These are phyloP conservation scores for Nyctibius grandis DNA, from an alignment of 2,797 vertebrate genomes.

Conservation along the genomic window DNA sequence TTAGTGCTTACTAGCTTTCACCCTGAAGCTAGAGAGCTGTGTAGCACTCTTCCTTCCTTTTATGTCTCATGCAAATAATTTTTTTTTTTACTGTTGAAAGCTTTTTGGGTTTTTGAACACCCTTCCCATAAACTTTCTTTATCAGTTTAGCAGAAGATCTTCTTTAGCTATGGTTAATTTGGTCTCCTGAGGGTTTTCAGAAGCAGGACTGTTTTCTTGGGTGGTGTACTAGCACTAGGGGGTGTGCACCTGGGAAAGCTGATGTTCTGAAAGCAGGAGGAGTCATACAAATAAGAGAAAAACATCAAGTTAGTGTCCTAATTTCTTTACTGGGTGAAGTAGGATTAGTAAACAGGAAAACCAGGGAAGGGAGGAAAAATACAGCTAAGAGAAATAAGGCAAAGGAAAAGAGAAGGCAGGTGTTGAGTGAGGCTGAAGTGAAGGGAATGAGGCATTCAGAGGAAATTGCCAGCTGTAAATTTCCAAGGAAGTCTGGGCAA, in stretches of 20 bases:
- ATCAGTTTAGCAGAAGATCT: neutral
- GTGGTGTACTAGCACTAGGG: neutral
- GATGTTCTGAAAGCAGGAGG: neutral
- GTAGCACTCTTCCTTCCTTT: neutral
- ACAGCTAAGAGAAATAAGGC: neutral
- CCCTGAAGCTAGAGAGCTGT: neutral
- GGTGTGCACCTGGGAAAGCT: neutral
- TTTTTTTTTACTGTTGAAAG: neutral
- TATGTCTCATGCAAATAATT: neutral
- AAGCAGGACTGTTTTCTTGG: neutral
- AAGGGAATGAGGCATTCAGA: neutral
- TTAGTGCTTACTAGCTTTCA: neutral
- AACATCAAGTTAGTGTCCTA: neutral
- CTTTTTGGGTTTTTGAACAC: neutral
- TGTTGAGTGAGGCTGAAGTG: neutral
- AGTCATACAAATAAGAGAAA: neutral
- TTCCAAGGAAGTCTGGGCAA: neutral
- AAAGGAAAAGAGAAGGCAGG: neutral
- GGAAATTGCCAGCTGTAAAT: constrained; percentile 42
- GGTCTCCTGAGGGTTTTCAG: neutral
- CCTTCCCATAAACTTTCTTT: neutral
- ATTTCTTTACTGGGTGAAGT: neutral
- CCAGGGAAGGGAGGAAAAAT: neutral
- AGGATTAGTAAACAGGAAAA: neutral
- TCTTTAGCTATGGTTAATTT: neutral